phyloP scores from a whole-genome alignment of 2,797 vertebrate genomes.

The Ctenopoma multispine region DNA sequence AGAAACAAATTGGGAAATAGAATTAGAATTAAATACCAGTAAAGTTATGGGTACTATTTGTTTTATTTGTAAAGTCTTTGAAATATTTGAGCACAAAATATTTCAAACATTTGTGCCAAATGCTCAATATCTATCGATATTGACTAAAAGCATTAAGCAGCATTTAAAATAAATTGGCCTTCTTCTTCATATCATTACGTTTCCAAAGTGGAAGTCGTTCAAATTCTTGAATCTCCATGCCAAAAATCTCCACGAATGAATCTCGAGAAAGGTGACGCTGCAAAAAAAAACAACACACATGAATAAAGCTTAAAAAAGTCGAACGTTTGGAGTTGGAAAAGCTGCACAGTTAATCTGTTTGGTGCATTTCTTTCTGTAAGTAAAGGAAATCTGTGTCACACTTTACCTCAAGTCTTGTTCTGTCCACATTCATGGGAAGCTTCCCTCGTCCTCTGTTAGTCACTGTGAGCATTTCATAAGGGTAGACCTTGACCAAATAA shows the following conservation, averaged over 20 bases:
- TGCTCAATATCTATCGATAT: conserved; percentile 7
- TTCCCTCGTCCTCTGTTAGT: conserved; percentile 90
- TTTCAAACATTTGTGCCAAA: not conserved
- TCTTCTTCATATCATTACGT: conserved; percentile 97
- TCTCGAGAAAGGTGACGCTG: conserved; percentile 93
- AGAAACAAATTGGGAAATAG: conserved; percentile 12
- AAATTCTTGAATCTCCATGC: conserved; percentile 93
- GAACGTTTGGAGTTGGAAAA: not conserved
- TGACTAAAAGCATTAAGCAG: conserved; percentile 8
- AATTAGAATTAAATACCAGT: no score
- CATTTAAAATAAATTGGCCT: conserved; percentile 91
- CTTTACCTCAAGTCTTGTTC: conserved; percentile 95
- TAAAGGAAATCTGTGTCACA: not conserved
- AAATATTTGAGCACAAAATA: not conserved
- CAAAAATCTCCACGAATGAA: conserved; percentile 92
- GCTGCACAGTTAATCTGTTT: not conserved
- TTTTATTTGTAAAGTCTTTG: no score
- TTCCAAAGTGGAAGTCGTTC: conserved; percentile 96
- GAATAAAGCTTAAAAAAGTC: not conserved
- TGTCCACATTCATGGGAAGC: conserved; percentile 93
- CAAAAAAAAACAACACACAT: conserved; percentile 29
- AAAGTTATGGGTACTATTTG: no score
- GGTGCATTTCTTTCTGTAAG: not conserved
- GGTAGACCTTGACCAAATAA: conserved; percentile 88
- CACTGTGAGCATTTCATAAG: conserved; percentile 93